These are phyloP conservation scores for Ramazzottius varieornatus DNA, from an alignment of 2,888 invertebrate species.

Conservation along the genomic window DNA sequence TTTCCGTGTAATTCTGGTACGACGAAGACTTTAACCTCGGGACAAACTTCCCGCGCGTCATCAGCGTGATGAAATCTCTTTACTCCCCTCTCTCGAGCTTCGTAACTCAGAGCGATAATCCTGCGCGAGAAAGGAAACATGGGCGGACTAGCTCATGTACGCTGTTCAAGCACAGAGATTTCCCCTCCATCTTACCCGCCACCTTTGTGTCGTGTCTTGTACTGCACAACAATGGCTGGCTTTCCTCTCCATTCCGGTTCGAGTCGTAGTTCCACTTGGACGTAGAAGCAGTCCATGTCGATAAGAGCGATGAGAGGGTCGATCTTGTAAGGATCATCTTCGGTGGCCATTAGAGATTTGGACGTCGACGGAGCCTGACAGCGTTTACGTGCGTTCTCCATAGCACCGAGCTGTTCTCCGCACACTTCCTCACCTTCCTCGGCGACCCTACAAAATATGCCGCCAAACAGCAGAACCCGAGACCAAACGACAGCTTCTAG, in stretches of 20 bases:
- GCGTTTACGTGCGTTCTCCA: too few species aligned
- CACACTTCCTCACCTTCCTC: too few species aligned
- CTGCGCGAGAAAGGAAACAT: constrained; percentile 29
- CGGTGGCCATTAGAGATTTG: too few species aligned
- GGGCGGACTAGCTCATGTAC: too few species aligned
- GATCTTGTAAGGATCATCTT: neutral
- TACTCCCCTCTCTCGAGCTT: constrained; percentile 67
- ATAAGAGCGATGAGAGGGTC: constrained; percentile 45
- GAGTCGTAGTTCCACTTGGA: constrained; percentile 85
- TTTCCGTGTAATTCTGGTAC: constrained; percentile 70
- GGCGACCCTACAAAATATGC: too few species aligned
- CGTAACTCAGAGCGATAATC: constrained; percentile 88
- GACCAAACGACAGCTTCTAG: too few species aligned
- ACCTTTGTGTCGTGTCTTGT: constrained; percentile 57
- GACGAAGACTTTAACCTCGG: constrained; percentile 50
- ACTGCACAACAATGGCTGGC: constrained; percentile 86
- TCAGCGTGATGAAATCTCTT: constrained; percentile 65
- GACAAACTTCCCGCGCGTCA: constrained; percentile 65
- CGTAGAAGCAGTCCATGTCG: constrained; percentile 98
- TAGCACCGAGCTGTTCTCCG: too few species aligned
- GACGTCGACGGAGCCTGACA: too few species aligned
- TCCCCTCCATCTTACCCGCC: constrained; percentile 57
- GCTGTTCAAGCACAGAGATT: too few species aligned
- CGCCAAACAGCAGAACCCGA: too few species aligned
- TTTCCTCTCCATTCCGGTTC: constrained; percentile 52